Base-by-base conservation (phyloP, 53 echinoderm and acorn worm species). In the Mesocentrotus franciscanus region DNA sequence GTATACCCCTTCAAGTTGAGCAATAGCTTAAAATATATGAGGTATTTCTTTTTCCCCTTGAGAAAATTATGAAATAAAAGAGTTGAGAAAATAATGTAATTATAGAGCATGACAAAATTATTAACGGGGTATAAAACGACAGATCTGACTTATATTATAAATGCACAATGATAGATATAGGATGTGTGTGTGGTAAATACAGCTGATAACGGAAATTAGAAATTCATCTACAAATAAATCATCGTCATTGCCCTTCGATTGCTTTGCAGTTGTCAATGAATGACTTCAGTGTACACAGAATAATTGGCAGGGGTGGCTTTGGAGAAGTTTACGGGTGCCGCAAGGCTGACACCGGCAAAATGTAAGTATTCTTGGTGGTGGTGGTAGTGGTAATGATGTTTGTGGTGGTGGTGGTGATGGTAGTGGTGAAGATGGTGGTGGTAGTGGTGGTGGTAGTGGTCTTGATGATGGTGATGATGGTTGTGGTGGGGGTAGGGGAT, bases 201-300 rank as follows among this genome's bases (percentile, higher is more conserved):
- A 14, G 15, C 39, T 75, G 1, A 84, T 84, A 49, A 17, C 22
- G 39, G 22, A 84, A 17, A 84, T 39, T 39, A 24, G 3, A 58
- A 87, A 57, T 57, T 87, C 58, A 58, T 87, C 27, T 0, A 3
- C 24, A 60, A 90, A 60, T 60, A n/a, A 64, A 64, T 61, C 17
- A 66, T 66, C 13, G 16, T 18, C 66, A 61, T 91, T 91, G 10
- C 9, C 20, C 9, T 64, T 58, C 68, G 35, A 29, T 91, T 91
- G 22, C 61, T 30, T 93, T 93, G 20, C 91, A 99, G 99, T 97
- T 99, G 97, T 98, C 99, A 99, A 99, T 99, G 99, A 99, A 98
- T 94, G 99, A 99, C 96, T 99, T 99, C 98, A 99, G 99, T 97
- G 99, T 99, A 96, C 99, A 99, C 97, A 98, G 99, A 98, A 99